A percentile compares a stretch with the other conserved stretches of the same genome.
phyloP scores from a whole-genome alignment of 2,113 vertebrate genomes.

The Asarcornis scutulata region DNA sequence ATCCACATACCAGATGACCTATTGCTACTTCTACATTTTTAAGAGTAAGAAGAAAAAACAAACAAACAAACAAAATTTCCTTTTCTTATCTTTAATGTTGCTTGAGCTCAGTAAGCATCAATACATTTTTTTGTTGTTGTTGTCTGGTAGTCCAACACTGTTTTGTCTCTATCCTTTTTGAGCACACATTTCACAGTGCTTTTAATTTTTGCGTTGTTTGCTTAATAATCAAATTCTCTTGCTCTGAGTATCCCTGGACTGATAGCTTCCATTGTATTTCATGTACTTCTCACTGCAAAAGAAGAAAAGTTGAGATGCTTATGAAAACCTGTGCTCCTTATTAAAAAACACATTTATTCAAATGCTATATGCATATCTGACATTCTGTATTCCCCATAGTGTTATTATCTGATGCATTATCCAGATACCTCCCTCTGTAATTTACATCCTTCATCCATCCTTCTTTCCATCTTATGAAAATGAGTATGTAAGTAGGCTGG shows the following conservation, averaged over 20 bases:
- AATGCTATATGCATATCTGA: not conserved
- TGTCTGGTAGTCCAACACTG: not conserved
- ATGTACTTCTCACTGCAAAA: not conserved
- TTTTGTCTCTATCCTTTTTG: not conserved
- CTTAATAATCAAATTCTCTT: not conserved
- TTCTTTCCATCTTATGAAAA: not conserved
- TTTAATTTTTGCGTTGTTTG: not conserved
- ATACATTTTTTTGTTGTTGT: not conserved
- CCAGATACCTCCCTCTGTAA: fast-evolving
- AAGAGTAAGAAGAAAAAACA: not conserved
- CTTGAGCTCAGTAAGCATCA: not conserved
- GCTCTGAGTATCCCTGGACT: not conserved
- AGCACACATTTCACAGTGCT: not conserved
- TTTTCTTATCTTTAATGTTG: not conserved
- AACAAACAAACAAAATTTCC: not conserved
- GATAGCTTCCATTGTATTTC: not conserved
- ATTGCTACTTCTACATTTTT: not conserved
- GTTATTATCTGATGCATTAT: not conserved
- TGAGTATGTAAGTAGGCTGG: not conserved
- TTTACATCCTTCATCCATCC: not conserved
- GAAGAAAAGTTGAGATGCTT: not conserved
- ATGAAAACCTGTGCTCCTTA: not conserved
- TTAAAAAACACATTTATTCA: not conserved
- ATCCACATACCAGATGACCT: fast-evolving
- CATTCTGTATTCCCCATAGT: not conserved